Evolutionary conservation across 2,797 vertebrate genomes (phyloP).

Genomic region (Eupleurogrammus muticus): DNA sequence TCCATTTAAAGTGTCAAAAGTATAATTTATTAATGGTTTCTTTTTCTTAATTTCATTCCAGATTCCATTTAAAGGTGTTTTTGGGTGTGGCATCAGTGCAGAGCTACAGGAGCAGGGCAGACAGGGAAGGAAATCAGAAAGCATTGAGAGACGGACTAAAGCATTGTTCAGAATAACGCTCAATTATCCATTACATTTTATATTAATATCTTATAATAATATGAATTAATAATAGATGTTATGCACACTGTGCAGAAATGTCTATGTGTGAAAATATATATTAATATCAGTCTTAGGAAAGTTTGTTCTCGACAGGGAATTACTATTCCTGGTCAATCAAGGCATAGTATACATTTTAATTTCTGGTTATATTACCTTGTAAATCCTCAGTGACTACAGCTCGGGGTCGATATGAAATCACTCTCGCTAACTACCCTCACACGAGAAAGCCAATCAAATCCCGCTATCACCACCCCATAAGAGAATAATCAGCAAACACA

Average conservation of each 20-base stretch:
- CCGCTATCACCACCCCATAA: not conserved
- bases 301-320: not conserved
- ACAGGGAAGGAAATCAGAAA: not conserved
- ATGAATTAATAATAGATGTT: not conserved
- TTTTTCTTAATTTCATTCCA: not conserved
- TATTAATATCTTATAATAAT: too few relatives aligned
- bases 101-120: not conserved
- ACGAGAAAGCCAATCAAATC: not conserved
- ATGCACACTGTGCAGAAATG: not conserved
- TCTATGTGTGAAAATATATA: not conserved
- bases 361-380: constrained; percentile 1
- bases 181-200: not conserved
- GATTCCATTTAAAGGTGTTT: not conserved
- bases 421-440: not conserved
- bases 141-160: not conserved
- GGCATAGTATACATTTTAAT: constrained; percentile 6
- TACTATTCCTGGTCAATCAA: not conserved
- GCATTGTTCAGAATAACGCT: not conserved
- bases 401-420: constrained; percentile 2
- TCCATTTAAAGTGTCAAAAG: not conserved
- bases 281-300: not conserved
- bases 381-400: not conserved
- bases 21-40: not conserved
- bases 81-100: too few relatives aligned
- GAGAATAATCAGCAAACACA: constrained; percentile 53